phyloP scores from a whole-genome alignment of 2,113 vertebrate species.

The Mesitornis unicolor region DNA sequence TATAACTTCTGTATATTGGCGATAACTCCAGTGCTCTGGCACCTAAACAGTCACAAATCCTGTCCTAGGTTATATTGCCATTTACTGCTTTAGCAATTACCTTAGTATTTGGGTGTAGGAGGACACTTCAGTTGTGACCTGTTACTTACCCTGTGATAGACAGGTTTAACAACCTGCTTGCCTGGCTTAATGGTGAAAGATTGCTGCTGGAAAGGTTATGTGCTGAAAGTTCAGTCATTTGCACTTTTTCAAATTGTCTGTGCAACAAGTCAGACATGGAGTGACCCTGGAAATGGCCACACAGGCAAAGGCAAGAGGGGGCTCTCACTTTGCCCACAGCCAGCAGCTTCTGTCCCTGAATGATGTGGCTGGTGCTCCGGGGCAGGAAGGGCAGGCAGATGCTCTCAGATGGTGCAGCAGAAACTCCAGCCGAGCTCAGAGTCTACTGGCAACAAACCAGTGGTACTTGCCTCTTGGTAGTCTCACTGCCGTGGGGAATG shows the following conservation, averaged over 20 bases:
- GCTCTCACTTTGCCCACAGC: background rate
- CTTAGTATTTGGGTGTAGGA: background rate
- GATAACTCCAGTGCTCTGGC: background rate
- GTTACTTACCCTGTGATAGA: background rate
- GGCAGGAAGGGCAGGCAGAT: background rate
- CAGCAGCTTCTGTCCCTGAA: background rate
- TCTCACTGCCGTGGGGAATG: background rate
- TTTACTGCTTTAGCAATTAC: constrained; percentile 1
- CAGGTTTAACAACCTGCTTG: constrained; percentile 14
- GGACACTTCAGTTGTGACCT: background rate
- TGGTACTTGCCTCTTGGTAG: background rate
- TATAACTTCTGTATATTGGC: background rate
- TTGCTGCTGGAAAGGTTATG: background rate
- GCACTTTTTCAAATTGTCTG: background rate
- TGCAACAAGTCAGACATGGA: background rate
- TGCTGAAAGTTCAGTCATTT: background rate
- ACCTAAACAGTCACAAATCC: background rate
- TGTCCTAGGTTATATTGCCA: background rate
- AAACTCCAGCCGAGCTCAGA: rapidly evolving
- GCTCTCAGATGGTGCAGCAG: background rate
- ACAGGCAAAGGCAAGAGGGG: background rate
- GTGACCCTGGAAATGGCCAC: background rate
- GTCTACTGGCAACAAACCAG: background rate
- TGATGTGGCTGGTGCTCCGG: background rate
- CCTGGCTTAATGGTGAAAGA: background rate